phyloP scores from a whole-genome alignment of 1,140 invertebrate species.

The Ctenoplectra terminalis region DNA sequence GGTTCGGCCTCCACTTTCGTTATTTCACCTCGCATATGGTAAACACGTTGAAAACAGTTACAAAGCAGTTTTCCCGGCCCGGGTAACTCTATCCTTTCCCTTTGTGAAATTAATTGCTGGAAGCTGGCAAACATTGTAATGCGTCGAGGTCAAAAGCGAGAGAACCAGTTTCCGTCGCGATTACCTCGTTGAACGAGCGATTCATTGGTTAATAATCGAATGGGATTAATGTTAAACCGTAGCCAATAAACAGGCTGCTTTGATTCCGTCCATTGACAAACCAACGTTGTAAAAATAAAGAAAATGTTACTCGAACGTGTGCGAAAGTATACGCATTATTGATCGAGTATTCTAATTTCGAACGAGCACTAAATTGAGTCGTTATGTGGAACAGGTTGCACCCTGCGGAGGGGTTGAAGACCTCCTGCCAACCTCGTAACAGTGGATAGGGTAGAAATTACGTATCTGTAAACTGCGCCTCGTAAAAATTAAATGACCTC shows the following conservation, averaged over 20 bases:
- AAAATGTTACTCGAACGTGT: no score
- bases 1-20: neutral
- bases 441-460: neutral
- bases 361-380: conserved; percentile 4
- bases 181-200: neutral
- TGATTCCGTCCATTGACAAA: no score
- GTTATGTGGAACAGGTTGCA: neutral
- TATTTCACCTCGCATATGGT: conserved; percentile 8
- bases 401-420: neutral
- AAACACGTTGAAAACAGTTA: conserved; percentile 43
- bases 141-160: conserved; percentile 22
- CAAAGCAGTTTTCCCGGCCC: conserved; percentile 20
- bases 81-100: conserved; percentile 22
- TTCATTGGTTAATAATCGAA: neutral
- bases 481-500: conserved; percentile 9
- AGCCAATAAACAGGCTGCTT: no score
- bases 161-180: conserved; percentile 1
- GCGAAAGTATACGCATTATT: neutral
- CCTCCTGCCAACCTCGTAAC: conserved; percentile 6
- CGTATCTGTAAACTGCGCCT: neutral
- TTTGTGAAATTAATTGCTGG: conserved; percentile 48
- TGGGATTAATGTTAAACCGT: neutral
- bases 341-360: conserved; percentile 6
- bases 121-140: conserved; percentile 26
- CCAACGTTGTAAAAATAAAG: no score